Conservation (phyloP, 2,113 vertebrate genomes). For the Puffinus mauretanicus region DNA sequence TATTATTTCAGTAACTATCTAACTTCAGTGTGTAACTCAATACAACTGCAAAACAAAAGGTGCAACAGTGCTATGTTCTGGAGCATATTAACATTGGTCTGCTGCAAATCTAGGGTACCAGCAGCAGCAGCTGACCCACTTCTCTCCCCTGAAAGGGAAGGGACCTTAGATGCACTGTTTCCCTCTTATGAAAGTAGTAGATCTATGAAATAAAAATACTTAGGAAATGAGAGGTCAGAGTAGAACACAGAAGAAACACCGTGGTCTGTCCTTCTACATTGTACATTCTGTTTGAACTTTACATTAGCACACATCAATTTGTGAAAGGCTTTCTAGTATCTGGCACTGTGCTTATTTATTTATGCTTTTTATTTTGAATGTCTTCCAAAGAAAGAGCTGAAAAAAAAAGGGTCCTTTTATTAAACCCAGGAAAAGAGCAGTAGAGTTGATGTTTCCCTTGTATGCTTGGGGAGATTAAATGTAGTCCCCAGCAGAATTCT, state of each 20-base stretch:
- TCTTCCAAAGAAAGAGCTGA: background rate
- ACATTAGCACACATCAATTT: background rate
- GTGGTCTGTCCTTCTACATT: fast-evolving
- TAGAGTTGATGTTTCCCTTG: background rate
- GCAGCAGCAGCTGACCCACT: background rate
- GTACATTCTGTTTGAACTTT: background rate
- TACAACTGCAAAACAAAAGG: background rate
- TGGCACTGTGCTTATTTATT: background rate
- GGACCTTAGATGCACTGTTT: background rate
- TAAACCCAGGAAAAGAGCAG: background rate
- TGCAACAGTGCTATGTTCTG: background rate
- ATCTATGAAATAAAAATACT: background rate
- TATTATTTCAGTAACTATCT: background rate
- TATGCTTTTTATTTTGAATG: background rate
- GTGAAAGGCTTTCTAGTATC: background rate
- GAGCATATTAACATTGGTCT: background rate
- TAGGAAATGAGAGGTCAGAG: background rate
- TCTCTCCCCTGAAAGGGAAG: background rate
- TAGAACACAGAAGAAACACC: background rate
- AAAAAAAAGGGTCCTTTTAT: background rate
- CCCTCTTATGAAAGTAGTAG: background rate
- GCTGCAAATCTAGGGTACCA: background rate
- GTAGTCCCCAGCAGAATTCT: background rate
- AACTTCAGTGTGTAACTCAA: background rate
- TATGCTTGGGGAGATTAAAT: background rate